These are phyloP conservation scores for Ips nitidus DNA, from an alignment of 1,140 invertebrate genomes.

Conservation along the genomic window DNA sequence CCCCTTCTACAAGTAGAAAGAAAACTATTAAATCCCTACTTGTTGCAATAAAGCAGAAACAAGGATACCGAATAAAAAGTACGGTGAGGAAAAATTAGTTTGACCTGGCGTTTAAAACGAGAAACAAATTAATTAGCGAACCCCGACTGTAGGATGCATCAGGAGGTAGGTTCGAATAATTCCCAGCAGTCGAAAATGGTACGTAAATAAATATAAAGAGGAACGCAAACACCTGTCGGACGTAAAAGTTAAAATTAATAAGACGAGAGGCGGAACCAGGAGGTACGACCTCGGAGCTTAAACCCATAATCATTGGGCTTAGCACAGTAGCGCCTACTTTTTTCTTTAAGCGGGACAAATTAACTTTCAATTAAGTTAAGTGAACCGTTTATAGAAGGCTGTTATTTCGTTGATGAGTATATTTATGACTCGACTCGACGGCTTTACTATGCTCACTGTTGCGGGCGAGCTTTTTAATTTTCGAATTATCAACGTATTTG, in stretches of 20 bases:
- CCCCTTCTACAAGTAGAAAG: too few relatives aligned
- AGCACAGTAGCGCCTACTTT: constrained; percentile 38
- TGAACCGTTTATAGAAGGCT: constrained; percentile 38
- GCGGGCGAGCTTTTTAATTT: too few relatives aligned
- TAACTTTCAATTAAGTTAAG: constrained; percentile 40
- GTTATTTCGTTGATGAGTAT: constrained; percentile 38
- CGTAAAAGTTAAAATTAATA: constrained; percentile 38
- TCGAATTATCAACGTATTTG: too few relatives aligned
- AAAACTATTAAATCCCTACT: too few relatives aligned
- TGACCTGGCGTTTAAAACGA: too few relatives aligned
- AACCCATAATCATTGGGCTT: constrained; percentile 38
- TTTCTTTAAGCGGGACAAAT: constrained; percentile 35
- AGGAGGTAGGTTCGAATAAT: too few relatives aligned
- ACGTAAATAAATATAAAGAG: constrained; percentile 5
- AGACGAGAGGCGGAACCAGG: constrained; percentile 35
- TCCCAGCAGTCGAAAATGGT: neutral
- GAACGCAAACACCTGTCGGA: constrained; percentile 32
- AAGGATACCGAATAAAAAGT: too few relatives aligned
- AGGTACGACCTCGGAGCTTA: constrained; percentile 35
- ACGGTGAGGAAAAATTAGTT: too few relatives aligned
- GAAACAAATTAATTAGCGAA: too few relatives aligned
- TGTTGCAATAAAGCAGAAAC: too few relatives aligned
- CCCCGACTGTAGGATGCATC: too few relatives aligned
- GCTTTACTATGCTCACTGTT: too few relatives aligned
- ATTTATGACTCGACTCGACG: constrained; percentile 19